Evolutionary conservation across 2,888 invertebrate species (phyloP).

Genomic region (Trachelus tabidus): DNA sequence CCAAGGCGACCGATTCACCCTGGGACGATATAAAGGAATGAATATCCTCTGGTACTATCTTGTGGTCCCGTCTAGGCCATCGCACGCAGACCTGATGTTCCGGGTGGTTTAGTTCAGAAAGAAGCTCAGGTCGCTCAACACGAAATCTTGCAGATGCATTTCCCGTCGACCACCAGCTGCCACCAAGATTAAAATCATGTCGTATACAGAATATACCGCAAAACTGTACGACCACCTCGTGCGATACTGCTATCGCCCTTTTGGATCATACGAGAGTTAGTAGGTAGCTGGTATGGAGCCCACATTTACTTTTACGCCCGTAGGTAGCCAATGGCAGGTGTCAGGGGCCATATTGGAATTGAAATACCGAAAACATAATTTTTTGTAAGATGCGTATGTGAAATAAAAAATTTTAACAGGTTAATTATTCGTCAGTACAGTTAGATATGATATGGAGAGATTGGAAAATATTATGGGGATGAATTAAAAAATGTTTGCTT

Average conservation of each 20-base stretch:
- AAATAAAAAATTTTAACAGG: neutral
- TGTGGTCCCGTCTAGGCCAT: neutral
- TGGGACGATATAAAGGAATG: neutral
- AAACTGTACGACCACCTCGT: slow-evolving; percentile 7
- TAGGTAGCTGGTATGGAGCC: neutral
- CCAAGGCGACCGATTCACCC: neutral
- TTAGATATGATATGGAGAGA: neutral
- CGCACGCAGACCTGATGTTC: neutral
- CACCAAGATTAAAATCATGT: slow-evolving; percentile 19
- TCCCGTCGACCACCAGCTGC: slow-evolving; percentile 21
- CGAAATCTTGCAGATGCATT: slow-evolving; percentile 20
- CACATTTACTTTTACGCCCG: neutral
- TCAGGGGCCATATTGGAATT: neutral
- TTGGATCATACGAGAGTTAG: neutral
- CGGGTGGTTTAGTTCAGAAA: neutral
- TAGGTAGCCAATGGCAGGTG: neutral
- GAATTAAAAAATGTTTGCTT: neutral
- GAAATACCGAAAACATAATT: neutral
- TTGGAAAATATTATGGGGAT: neutral
- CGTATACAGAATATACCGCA: slow-evolving; percentile 17
- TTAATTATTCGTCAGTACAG: neutral
- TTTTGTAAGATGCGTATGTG: neutral
- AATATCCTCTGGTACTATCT: neutral
- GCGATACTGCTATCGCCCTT: neutral
- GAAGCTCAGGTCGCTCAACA: neutral